Evolutionary conservation across 2,888 invertebrate species (phyloP), one percentile per base, ranked within the genome.

Genomic region (Campoplex capitator): DNA sequence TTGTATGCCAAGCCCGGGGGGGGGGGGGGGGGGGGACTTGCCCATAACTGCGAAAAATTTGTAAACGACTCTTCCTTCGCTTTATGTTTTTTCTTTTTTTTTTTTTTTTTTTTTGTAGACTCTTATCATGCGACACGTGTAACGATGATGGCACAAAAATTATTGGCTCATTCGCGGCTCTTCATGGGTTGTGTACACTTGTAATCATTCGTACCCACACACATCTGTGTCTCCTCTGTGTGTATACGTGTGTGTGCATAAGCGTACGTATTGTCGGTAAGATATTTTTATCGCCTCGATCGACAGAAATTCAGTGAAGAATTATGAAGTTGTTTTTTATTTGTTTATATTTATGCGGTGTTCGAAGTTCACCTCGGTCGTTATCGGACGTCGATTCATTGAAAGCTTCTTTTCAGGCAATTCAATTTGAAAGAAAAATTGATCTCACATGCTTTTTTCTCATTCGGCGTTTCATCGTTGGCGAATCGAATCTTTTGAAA

Each of bases 11-110:
- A 78, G 73, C 38, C 38, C 42, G 58, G 74, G 45, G 62, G 48
- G 45, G 62, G 62, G 48, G 45, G 62, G 62, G 23, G 23, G 23
- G 23, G 62, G 62, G 48, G 45, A 65, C 62, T 68, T 67, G 58
- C 70, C 68, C 70, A 56, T 71, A 51, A 83, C 83, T 86, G 75
- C 79, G 65, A 45, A 65, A 65, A 76, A 83, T 75, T 83, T 76
- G 18, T 76, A 76, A 79, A 79, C 56, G 76, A 23, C 45, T 51
- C 6, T 65, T 42, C 28, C 18, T 45, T 48, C 71, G 18, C 16
- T 16, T 32, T 23, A 23, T 23, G 23, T 23, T 3, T 32, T 42
- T 58, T 28, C 23, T 18, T 16, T 58, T 8, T 23, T 23, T 23
- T 16, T 32, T 16, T 32, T 3, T 32, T 42, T 58, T 28, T 28